phyloP scores from a whole-genome alignment of 2,797 vertebrate genomes.

The Microhierax caerulescens region DNA sequence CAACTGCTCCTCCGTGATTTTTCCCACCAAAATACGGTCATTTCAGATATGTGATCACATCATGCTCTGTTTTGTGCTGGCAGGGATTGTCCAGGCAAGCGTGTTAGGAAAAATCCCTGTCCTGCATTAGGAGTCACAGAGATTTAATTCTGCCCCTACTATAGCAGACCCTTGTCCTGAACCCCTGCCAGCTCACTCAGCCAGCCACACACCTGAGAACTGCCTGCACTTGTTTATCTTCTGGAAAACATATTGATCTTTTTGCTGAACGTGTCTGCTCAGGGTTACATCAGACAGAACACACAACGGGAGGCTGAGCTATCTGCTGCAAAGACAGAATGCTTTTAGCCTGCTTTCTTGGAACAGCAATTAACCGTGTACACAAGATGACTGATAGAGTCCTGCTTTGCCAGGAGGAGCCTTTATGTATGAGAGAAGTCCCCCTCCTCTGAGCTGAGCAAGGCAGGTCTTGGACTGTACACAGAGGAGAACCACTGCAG shows the following conservation, averaged over 20 bases:
- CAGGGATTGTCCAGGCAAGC: too few species aligned
- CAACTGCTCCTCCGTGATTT: not conserved
- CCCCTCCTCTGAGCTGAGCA: not conserved
- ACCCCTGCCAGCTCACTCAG: accelerated
- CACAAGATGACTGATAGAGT: not conserved
- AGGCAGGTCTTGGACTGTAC: not conserved
- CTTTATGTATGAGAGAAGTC: not conserved
- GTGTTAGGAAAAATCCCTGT: not conserved
- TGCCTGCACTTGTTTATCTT: not conserved
- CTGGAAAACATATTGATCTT: not conserved
- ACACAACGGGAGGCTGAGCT: not conserved
- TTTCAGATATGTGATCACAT: accelerated
- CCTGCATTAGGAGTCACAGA: not conserved
- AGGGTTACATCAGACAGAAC: not conserved
- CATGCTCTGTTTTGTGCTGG: not conserved
- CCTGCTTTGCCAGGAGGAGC: not conserved
- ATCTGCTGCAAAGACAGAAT: not conserved
- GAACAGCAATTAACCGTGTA: not conserved
- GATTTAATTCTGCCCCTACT: not conserved
- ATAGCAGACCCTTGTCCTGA: not conserved
- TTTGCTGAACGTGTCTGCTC: not conserved
- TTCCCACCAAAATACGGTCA: not conserved
- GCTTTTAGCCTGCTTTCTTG: not conserved
- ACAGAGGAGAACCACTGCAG: not conserved
- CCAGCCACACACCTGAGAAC: not conserved